Base-by-base conservation (phyloP, 2,888 invertebrate species). In the Leucophenga maculata region DNA sequence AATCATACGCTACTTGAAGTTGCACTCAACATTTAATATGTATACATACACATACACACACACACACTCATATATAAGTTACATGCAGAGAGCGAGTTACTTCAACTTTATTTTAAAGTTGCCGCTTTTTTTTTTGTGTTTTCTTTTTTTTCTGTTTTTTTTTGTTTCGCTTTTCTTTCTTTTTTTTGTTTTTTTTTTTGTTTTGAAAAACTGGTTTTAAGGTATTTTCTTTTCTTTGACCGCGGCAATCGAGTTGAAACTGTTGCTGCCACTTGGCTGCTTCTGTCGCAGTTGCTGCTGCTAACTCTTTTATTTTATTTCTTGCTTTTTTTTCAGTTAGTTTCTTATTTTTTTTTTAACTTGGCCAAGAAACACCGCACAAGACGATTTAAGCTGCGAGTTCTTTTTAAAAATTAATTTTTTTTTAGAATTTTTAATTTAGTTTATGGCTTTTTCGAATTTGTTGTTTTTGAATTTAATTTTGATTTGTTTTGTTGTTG, bases 151-250 rank as follows among this genome's bases (percentile, higher is more conserved):
- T 26, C 4, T 26, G 26, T 4, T 26, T 2, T 3, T 50, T 50
- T 50, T 50, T 16, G 50, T n/a, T 50, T 50, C 50, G n/a, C 6
- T 50, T 50, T 50, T 50, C 50, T 50, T 50, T 50, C 18, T 11
- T 50, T 50, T 50, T 50, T 50, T 50, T 50, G 1, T 50, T 50
- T 50, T 48, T 48, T 48, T 48, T 16, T 75, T 80, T 74, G 78
- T 78, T 80, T 78, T 69, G 72, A 78, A 73, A 81, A 86, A 86
- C 86, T 84, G 85, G 86, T 86, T 86, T 86, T 85, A 79, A 82
- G 78, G 78, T 85, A 82, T 86, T 80, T 80, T 82, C 80, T 86
- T 80, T 80, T 82, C 80, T 82, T 76, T 83, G 62, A 64, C 62
- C 46, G 62, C 46, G 16, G 46, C 60, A 20, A 60, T 32, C 11